Conservation (phyloP, 2,888 invertebrate genomes). For the Mantis religiosa region DNA sequence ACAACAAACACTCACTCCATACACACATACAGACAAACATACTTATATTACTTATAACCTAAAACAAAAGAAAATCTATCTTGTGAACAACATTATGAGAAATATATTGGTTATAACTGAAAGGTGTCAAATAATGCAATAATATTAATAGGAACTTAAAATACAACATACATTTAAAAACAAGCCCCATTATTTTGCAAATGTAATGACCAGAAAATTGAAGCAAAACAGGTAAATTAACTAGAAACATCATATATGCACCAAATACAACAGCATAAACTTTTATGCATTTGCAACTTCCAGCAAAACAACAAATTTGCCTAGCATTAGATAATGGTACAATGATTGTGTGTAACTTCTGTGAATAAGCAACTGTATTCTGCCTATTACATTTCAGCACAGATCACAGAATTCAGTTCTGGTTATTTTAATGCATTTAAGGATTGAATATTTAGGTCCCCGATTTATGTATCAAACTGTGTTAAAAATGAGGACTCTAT, state of each 20-base stretch:
- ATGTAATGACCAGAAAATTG: not conserved
- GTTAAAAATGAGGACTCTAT: too few relatives aligned
- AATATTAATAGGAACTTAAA: conserved; percentile 25
- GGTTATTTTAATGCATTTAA: not conserved
- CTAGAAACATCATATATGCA: not conserved
- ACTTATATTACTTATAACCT: conserved; percentile 13
- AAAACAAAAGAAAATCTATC: conserved; percentile 20
- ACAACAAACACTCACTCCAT: conserved; percentile 17
- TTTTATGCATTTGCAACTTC: not conserved
- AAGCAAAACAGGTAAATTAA: not conserved
- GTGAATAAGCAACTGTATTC: not conserved
- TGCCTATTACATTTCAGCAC: not conserved
- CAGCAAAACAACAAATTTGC: not conserved
- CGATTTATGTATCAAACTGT: too few relatives aligned
- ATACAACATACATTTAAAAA: conserved; percentile 1
- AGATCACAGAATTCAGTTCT: not conserved
- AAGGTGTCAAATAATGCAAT: conserved; percentile 11
- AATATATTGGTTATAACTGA: conserved; percentile 9
- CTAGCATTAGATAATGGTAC: not conserved
- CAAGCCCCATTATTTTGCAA: not conserved
- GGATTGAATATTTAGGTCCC: too few relatives aligned
- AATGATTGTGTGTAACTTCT: not conserved
- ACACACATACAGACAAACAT: conserved; percentile 24
- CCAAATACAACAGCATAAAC: not conserved
- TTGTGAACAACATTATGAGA: conserved; percentile 19